Evolutionary conservation across 2,797 vertebrate species (phyloP), one percentile per base, ranked within the genome.

Genomic region (Muraenolepis orangiensis): DNA sequence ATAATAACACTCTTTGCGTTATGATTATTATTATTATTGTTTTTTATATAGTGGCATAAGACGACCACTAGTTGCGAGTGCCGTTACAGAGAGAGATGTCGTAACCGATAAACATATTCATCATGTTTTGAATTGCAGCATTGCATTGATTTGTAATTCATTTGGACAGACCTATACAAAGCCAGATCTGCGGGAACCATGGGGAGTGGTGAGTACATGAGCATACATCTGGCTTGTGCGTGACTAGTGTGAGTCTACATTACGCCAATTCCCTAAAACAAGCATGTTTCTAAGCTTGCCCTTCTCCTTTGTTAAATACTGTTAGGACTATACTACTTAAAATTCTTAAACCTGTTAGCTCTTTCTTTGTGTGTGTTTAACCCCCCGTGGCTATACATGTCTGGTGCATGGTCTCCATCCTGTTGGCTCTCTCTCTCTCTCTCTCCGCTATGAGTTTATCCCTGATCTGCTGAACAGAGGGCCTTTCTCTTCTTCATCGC

Each of bases 151-250:
- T 64, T 68, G 34, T 40, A 26, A 29, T 31, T 5, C 30, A 18
- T 86, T 68, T 28, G 73, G 85, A 91, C 90, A 82, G 78, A 81
- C 81, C 40, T 28, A 31, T 73, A 70, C 82, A 46, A 57, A 78
- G 78, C 79, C 80, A 78, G 82, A 81, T 75, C 64, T 10, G 32
- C 76, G 83, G 90, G 86, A 80, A 87, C 72, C 82, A 92, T 92
- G 91, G 88, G 88, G 78, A 89, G 82, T 81, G 90, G 91, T 92
- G 40, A 87, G 90, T 90, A 28, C n/a, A n/a, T n/a, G n/a, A n/a
- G 10, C n/a, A n/a, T 61, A 26, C 57, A 26, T 23, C 12, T 5
- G 16, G n/a, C 57, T 26, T 26, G 6, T n/a, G 51, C 16, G 42
- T 51, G 12, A 57, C 7, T 57, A n/a, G n/a, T n/a, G n/a, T n/a